A percentile compares a stretch with the other conserved stretches of the same genome.
Evolutionary conservation across 2,797 vertebrate genomes (phyloP).

Genomic region (Calcarius lapponicus): DNA sequence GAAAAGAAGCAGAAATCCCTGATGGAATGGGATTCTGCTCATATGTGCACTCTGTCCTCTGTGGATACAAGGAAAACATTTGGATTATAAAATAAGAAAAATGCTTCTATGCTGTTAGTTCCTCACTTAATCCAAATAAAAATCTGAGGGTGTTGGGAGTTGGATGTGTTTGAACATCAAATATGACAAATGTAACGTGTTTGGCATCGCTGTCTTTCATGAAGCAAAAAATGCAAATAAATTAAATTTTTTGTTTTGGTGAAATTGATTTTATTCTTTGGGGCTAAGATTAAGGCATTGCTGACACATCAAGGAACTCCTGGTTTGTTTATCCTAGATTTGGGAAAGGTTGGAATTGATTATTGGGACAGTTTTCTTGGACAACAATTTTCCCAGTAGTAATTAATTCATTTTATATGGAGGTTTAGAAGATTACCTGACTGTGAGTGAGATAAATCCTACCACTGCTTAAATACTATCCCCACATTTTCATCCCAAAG

Average conservation of each 20-base stretch:
- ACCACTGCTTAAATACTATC: not conserved
- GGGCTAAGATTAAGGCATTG: not conserved
- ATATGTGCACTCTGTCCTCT: rapidly evolving
- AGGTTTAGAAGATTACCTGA: not conserved
- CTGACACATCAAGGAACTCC: not conserved
- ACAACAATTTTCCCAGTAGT: not conserved
- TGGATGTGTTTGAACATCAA: not conserved
- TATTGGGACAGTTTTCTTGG: not conserved
- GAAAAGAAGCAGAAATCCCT: not conserved
- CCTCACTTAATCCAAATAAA: not conserved
- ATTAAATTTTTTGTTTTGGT: not conserved
- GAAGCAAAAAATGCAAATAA: not conserved
- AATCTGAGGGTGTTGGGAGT: not conserved
- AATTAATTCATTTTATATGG: not conserved
- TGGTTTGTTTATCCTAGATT: not conserved
- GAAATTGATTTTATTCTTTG: not conserved
- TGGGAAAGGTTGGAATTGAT: not conserved
- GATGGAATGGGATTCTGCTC: not conserved
- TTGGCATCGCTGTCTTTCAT: not conserved
- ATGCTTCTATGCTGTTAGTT: not conserved
- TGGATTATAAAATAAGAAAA: not conserved
- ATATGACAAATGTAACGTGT: not conserved
- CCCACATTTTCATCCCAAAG: not conserved
- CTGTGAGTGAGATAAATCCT: not conserved
- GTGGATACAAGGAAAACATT: not conserved